Percentiles rank a stretch among this genome's conserved stretches.
Evolutionary conservation across 2,113 vertebrate genomes (phyloP).

Genomic region (Trinectes maculatus): DNA sequence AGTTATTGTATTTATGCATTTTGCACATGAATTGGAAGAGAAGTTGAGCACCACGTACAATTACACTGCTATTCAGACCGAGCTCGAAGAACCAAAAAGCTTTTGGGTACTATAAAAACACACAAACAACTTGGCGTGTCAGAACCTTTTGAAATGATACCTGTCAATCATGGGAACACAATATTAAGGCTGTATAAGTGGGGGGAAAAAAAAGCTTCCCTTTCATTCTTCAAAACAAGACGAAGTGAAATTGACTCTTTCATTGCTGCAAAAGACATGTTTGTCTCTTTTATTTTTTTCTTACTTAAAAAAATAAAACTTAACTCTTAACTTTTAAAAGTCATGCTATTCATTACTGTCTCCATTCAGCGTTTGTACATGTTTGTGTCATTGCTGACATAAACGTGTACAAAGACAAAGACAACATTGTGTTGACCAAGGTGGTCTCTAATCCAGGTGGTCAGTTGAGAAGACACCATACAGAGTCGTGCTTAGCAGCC

Average conservation of each 20-base stretch:
- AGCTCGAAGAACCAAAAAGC: conserved; percentile 60
- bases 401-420: background rate
- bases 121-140: conserved; percentile 56
- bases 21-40: conserved; percentile 80
- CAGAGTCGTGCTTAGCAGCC: conserved; percentile 44
- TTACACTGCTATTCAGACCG: conserved; percentile 75
- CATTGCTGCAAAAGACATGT: no score
- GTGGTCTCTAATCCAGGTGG: conserved; percentile 39
- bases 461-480: conserved; percentile 40
- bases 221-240: conserved; percentile 51
- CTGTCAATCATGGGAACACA: conserved; percentile 60
- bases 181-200: conserved; percentile 29
- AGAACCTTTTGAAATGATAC: conserved; percentile 62
- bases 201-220: conserved; percentile 47
- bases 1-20: conserved; percentile 82
- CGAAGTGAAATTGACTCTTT: no score
- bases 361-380: no score
- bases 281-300: no score
- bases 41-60: conserved; percentile 73
- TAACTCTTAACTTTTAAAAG: no score
- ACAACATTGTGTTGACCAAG: conserved; percentile 36
- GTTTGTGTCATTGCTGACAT: background rate
- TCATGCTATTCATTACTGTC: no score
- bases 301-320: no score
- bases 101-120: conserved; percentile 60